Percentiles rank a stretch among this genome's conserved stretches.
These are phyloP conservation scores for Crocallis elinguaria DNA, from an alignment of 2,888 invertebrate species.

Conservation along the genomic window DNA sequence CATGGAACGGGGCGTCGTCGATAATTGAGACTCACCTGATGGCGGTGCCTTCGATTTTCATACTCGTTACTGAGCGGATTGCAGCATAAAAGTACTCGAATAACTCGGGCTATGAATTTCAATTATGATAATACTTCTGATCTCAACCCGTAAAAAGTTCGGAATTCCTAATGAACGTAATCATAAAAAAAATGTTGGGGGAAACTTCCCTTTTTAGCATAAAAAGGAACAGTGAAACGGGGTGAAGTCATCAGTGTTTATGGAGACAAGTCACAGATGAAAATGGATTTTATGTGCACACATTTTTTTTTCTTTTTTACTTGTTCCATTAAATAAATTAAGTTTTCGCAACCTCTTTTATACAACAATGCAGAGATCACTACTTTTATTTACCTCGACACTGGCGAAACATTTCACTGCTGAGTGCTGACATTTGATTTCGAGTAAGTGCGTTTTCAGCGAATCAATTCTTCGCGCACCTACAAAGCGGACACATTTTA, in stretches of 20 bases:
- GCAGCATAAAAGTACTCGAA: conserved; percentile 33
- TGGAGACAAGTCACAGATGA: conserved; percentile 20
- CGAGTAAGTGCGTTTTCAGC: conserved; percentile 30
- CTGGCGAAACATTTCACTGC: conserved; percentile 22
- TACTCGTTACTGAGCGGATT: conserved; percentile 47
- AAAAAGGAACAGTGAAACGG: conserved; percentile 27
- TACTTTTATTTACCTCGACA: conserved; percentile 10
- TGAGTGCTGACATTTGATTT: conserved; percentile 32
- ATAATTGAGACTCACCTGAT: conserved; percentile 73
- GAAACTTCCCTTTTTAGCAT: conserved; percentile 32
- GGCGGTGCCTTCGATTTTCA: conserved; percentile 58
- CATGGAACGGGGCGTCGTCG: conserved; percentile 63
- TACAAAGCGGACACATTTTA: conserved; percentile 52
- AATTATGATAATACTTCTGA: conserved; percentile 33
- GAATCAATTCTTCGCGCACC: conserved; percentile 42
- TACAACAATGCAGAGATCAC: not conserved
- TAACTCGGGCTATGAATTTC: conserved; percentile 31
- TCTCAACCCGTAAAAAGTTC: conserved; percentile 26
- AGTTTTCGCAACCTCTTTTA: not conserved
- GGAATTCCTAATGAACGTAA: conserved; percentile 32
- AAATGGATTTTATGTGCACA: conserved; percentile 5
- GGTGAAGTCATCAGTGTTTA: conserved; percentile 29
- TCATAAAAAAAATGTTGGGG: conserved; percentile 27
- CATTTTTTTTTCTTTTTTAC: not conserved
- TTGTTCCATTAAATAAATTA: not conserved